Conservation (phyloP, 2,888 invertebrate genomes). For the Halictus ligatus region DNA sequence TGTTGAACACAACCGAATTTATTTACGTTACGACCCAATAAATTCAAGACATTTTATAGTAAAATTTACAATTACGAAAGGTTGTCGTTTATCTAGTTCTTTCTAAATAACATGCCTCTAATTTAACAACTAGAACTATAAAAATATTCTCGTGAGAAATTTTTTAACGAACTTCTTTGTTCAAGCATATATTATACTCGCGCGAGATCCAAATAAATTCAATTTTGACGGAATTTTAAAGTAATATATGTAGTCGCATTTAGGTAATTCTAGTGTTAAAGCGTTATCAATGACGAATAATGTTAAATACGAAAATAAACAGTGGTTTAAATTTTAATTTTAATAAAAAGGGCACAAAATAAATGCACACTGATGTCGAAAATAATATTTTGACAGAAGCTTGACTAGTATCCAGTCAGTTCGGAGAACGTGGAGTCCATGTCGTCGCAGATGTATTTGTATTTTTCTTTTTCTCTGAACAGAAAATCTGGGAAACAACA, state of each 20-base stretch:
- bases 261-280: too few relatives aligned
- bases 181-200: too few relatives aligned
- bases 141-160: too few relatives aligned
- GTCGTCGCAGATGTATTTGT: slow-evolving; percentile 91
- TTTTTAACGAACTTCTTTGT: too few relatives aligned
- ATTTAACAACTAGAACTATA: too few relatives aligned
- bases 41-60: too few relatives aligned
- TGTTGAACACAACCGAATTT: too few relatives aligned
- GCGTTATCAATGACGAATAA: background rate
- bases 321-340: slow-evolving; percentile 24
- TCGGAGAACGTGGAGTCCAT: slow-evolving; percentile 91
- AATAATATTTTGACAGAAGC: slow-evolving; percentile 12
- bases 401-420: slow-evolving; percentile 88
- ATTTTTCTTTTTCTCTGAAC: slow-evolving; percentile 93
- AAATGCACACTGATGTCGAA: slow-evolving; percentile 17
- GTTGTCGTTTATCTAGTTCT: too few relatives aligned
- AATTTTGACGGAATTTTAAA: background rate
- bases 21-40: too few relatives aligned
- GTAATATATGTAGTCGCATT: too few relatives aligned
- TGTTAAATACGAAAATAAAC: background rate
- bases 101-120: too few relatives aligned
- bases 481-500: slow-evolving; percentile 89
- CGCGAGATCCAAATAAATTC: background rate
- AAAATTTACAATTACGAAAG: too few relatives aligned
- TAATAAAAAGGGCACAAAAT: slow-evolving; percentile 24